Conservation (phyloP, 2,113 vertebrate genomes). For the Atrichornis clamosus region DNA sequence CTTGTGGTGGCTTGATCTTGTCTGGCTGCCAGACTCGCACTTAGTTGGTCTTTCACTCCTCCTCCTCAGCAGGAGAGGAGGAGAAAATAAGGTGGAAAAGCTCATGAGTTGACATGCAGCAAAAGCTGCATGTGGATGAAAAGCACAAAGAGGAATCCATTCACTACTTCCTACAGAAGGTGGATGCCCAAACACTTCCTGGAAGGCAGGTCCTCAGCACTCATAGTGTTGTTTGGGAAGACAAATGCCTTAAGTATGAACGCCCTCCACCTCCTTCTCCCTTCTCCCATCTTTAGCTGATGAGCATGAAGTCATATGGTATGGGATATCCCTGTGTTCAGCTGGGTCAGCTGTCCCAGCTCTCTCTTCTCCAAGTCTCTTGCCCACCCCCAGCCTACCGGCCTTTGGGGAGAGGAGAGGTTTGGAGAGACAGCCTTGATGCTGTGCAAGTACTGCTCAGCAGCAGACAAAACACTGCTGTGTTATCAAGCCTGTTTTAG, state of each 20-base stretch:
- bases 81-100: neutral
- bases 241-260: neutral
- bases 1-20: neutral
- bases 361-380: neutral
- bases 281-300: neutral
- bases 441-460: neutral
- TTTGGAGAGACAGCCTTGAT: neutral
- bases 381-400: neutral
- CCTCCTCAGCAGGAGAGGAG: neutral
- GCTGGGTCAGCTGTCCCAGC: neutral
- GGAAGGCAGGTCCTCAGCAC: neutral
- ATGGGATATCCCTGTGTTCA: neutral
- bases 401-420: neutral
- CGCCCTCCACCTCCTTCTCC: fast-evolving
- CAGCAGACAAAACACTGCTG: neutral
- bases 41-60: neutral
- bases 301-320: neutral
- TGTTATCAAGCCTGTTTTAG: neutral
- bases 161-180: neutral
- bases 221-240: neutral
- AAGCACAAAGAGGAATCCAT: neutral
- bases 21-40: neutral
- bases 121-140: neutral
- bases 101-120: neutral
- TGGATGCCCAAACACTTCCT: neutral